These are phyloP conservation scores for Drosophila tropicalis DNA, from an alignment of 1,140 invertebrate species.

Conservation along the genomic window DNA sequence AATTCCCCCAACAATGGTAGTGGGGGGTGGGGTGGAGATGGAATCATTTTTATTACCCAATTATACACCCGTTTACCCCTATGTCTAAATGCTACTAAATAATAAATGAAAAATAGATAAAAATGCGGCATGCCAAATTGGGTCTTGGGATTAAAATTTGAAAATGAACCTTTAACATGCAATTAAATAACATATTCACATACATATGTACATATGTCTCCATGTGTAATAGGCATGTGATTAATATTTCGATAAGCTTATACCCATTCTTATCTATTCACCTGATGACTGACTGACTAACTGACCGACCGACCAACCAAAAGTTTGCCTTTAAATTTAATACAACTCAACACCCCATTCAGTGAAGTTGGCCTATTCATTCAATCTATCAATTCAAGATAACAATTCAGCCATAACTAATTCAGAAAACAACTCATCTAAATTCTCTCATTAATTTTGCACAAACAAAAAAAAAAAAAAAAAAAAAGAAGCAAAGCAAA, in stretches of 20 bases:
- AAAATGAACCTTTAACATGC: conserved; percentile 43
- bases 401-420: conserved; percentile 46
- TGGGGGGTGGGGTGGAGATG: too few relatives aligned
- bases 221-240: neutral
- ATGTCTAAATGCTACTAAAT: neutral
- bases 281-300: neutral
- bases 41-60: conserved; percentile 1
- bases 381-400: conserved; percentile 39
- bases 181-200: conserved; percentile 24
- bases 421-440: conserved; percentile 13
- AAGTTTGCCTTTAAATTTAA: neutral
- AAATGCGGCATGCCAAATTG: neutral
- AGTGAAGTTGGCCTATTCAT: conserved; percentile 14
- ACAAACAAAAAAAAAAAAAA: conserved; percentile 28
- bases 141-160: conserved; percentile 60
- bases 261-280: conserved; percentile 2
- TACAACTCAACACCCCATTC: conserved; percentile 15
- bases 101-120: conserved; percentile 11
- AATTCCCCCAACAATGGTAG: neutral
- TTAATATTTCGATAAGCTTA: conserved; percentile 1
- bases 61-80: conserved; percentile 3
- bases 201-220: neutral
- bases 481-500: conserved; percentile 26
- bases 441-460: conserved; percentile 52
- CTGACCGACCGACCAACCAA: neutral